phyloP scores from a whole-genome alignment of 2,797 vertebrate genomes.

The Nyctalus aviator region DNA sequence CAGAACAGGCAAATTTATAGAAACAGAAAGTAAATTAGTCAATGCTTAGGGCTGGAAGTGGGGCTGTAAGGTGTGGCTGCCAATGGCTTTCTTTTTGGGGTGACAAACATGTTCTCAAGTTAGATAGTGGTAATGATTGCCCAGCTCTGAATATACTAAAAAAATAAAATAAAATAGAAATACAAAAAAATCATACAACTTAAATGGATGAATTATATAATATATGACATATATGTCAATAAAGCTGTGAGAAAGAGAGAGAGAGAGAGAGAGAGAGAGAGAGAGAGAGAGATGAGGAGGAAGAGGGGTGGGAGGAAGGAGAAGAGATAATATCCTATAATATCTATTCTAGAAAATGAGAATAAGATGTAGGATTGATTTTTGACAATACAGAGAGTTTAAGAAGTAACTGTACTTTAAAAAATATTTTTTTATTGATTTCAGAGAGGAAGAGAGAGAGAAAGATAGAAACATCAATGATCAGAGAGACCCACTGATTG shows the following conservation, averaged over 20 bases:
- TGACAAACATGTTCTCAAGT: slow-evolving; percentile 34
- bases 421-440: no score
- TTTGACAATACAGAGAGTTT: background rate
- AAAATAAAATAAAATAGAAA: no score
- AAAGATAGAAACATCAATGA: no score
- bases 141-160: background rate
- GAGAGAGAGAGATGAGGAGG: background rate
- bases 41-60: background rate
- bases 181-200: background rate
- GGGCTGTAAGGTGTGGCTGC: background rate
- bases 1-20: background rate
- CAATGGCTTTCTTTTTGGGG: background rate
- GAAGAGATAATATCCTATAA: background rate
- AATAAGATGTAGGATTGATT: background rate
- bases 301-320: background rate
- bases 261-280: no score
- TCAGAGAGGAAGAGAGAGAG: no score
- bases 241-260: background rate
- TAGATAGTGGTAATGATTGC: background rate
- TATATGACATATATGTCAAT: background rate
- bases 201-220: background rate
- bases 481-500: no score
- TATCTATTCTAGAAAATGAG: slow-evolving; percentile 21
- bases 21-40: background rate
- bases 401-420: background rate